These are phyloP conservation scores for Entomobrya multifasciata DNA, from an alignment of 2,888 invertebrate genomes.

Conservation along the genomic window DNA sequence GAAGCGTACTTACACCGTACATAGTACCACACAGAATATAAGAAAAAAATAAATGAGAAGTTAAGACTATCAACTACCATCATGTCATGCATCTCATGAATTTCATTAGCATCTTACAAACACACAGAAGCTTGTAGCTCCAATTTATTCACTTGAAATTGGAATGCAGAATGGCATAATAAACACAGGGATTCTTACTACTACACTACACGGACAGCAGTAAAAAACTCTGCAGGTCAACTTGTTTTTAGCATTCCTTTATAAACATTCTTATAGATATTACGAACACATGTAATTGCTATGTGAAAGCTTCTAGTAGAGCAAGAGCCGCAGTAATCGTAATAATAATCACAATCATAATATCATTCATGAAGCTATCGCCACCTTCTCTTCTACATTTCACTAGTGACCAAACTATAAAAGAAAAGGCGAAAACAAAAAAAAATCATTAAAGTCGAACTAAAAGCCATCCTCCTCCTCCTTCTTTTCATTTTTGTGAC, in stretches of 20 bases:
- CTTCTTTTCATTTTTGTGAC: not conserved
- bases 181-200: not conserved
- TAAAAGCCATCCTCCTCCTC: conserved; percentile 33
- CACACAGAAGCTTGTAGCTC: conserved; percentile 51
- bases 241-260: conserved; percentile 56
- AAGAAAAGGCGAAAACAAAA: conserved; percentile 46
- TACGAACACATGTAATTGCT: not conserved
- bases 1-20: conserved; percentile 6
- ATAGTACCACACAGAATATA: not conserved
- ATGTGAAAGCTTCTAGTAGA: not conserved
- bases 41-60: conserved; percentile 65
- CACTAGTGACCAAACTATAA: not conserved
- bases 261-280: conserved; percentile 34
- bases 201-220: not conserved
- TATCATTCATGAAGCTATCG: conserved; percentile 67
- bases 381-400: conserved; percentile 60
- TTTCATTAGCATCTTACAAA: conserved; percentile 62
- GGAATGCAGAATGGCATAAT: conserved; percentile 67
- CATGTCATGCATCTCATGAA: conserved; percentile 72
- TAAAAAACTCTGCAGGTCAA: conserved; percentile 66
- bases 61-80: conserved; percentile 53
- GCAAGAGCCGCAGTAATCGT: conserved; percentile 25
- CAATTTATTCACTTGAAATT: conserved; percentile 72
- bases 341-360: conserved; percentile 67
- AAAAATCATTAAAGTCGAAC: not conserved